Percentiles rank a stretch among this genome's conserved stretches.
These are phyloP conservation scores for Drosophila mayri DNA, from an alignment of 1,140 invertebrate species.

Conservation along the genomic window DNA sequence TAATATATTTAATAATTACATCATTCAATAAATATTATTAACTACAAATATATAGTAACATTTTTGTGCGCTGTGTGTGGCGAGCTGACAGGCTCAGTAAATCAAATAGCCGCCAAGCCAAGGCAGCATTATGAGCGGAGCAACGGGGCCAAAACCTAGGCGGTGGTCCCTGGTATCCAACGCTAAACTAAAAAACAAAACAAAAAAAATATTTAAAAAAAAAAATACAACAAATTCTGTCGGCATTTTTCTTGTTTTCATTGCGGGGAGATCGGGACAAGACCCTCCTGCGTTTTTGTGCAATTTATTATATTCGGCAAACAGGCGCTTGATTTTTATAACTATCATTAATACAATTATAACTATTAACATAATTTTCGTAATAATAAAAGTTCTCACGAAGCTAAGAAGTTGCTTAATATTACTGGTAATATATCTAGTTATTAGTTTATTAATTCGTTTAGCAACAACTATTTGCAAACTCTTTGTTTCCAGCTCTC, in stretches of 20 bases:
- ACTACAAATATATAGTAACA: neutral
- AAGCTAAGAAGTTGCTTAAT: neutral
- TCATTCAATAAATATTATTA: neutral
- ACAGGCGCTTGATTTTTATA: slow-evolving; percentile 38
- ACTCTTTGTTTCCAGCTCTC: no score
- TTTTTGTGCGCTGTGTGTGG: slow-evolving; percentile 14
- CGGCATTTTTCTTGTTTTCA: slow-evolving; percentile 65
- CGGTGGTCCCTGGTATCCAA: slow-evolving; percentile 58
- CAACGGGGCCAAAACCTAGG: slow-evolving; percentile 55
- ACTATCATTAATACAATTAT: slow-evolving; percentile 8
- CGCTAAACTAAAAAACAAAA: neutral
- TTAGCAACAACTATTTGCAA: no score
- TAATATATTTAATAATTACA: no score
- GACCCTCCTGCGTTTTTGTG: slow-evolving; percentile 16
- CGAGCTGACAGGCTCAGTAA: slow-evolving; percentile 50
- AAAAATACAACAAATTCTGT: slow-evolving; percentile 35
- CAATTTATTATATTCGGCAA: slow-evolving; percentile 57
- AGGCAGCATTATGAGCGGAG: slow-evolving; percentile 23
- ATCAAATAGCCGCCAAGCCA: slow-evolving; percentile 69
- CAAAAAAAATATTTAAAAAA: neutral
- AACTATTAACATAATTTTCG: no score
- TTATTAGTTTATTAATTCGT: neutral
- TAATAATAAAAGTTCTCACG: neutral
- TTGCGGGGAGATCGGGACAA: slow-evolving; percentile 5
- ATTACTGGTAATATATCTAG: neutral